phyloP scores from a whole-genome alignment of 1,140 invertebrate genomes.

The Campoletis sonorensis region DNA sequence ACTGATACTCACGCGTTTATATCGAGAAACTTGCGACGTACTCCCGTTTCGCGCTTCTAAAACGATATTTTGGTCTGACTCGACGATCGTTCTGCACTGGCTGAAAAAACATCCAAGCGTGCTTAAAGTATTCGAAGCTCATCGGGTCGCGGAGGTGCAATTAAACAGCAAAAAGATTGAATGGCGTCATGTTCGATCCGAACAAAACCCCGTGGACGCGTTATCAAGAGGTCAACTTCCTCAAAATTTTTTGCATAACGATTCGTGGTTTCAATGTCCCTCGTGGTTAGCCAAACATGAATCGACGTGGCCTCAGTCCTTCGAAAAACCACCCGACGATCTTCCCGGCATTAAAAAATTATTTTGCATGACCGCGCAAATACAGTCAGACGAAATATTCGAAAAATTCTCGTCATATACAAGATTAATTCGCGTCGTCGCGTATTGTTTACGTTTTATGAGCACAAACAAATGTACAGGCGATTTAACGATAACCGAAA shows the following conservation, averaged over 20 bases:
- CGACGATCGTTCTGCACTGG: slow-evolving; percentile 34
- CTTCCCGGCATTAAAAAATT: slow-evolving; percentile 43
- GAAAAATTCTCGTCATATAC: slow-evolving; percentile 30
- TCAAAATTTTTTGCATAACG: slow-evolving; percentile 46
- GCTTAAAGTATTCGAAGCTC: slow-evolving; percentile 22
- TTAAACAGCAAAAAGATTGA: slow-evolving; percentile 34
- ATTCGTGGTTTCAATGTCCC: slow-evolving; percentile 43
- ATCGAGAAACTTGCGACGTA: slow-evolving; percentile 42
- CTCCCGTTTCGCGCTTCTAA: slow-evolving; percentile 16
- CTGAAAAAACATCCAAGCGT: slow-evolving; percentile 35
- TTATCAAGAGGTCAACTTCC: slow-evolving; percentile 46
- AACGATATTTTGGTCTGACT: slow-evolving; percentile 38
- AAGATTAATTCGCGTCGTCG: slow-evolving; percentile 28
- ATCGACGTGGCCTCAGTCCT: slow-evolving; percentile 37
- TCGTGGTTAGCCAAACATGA: slow-evolving; percentile 42
- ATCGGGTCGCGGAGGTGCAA: slow-evolving; percentile 33
- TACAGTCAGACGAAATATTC: slow-evolving; percentile 43
- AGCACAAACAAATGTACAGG: slow-evolving; percentile 21
- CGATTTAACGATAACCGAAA: slow-evolving; percentile 41
- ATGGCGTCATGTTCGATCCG: slow-evolving; percentile 44
- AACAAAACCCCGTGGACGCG: slow-evolving; percentile 42
- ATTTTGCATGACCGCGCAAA: slow-evolving; percentile 41
- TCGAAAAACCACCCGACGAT: slow-evolving; percentile 33
- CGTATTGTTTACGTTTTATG: slow-evolving; percentile 38
- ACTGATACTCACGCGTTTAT: slow-evolving; percentile 42